Evolutionary conservation across 2,888 invertebrate genomes (phyloP), one percentile per base, ranked within the genome.

Genomic region (Tribolium freemani): DNA sequence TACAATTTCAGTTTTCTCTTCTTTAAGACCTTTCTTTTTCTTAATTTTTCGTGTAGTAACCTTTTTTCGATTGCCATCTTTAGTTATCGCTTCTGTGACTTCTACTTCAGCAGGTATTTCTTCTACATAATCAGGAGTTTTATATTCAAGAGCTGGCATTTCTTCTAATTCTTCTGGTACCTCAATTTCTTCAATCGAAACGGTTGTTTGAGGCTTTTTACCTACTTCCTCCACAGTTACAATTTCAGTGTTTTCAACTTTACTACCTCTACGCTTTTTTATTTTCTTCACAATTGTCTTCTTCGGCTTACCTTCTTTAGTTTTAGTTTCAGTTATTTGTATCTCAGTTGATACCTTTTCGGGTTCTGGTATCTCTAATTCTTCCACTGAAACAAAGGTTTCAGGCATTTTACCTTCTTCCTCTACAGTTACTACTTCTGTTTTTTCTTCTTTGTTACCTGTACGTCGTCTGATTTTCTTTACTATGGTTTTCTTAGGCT

Each of bases 391-490:
- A 5, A 86, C 82, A 2, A 84, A 83, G 0, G 82, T 84, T 58
- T 83, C 79, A 70, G 80, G 80, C 69, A 75, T 73, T 58, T 77
- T 77, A 58, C 64, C 58, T 46, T 53, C 16, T 77, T 77, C 78
- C 74, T 81, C 72, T 20, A 72, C 71, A 46, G 80, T 78, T 21
- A 80, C 78, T 69, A 86, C 85, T 81, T 87, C 83, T 8, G 86
- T 80, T 13, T 78, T 79, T 80, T 86, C 85, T 73, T 83, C 82
- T 78, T 84, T 85, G 53, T 81, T 74, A 73, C 83, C 85, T 51
- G 84, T 79, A 1, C 85, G 82, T 76, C 88, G 88, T 75, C 87
- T 88, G n/a, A 89, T 88, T 9, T 87, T 88, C 72, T 85, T 87
- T 0, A 86, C 75, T 20, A 44, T 48, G 81, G 64, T 87, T 84